phyloP scores from a whole-genome alignment of 2,888 invertebrate species.

The Eilema griseolum region DNA sequence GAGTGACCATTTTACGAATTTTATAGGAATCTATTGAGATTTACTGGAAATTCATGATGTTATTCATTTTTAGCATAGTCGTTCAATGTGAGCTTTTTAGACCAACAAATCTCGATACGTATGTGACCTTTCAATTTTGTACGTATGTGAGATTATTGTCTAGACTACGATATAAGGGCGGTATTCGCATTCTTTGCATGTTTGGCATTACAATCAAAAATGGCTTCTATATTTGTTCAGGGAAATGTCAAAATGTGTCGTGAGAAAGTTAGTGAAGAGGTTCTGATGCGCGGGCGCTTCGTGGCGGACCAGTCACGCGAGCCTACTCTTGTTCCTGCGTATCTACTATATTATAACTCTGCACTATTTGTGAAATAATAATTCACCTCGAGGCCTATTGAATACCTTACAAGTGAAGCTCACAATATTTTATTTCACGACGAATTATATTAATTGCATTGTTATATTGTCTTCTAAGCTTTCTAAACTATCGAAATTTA shows the following conservation, averaged over 20 bases:
- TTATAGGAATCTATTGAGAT: too few species aligned
- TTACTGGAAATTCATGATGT: too few species aligned
- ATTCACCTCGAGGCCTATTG: slow-evolving; percentile 71
- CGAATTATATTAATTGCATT: not conserved
- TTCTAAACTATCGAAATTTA: not conserved
- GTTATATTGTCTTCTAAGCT: not conserved
- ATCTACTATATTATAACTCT: slow-evolving; percentile 45
- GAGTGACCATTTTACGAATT: too few species aligned
- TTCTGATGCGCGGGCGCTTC: slow-evolving; percentile 70
- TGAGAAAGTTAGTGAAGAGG: slow-evolving; percentile 75
- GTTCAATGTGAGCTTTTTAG: too few species aligned
- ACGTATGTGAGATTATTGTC: slow-evolving; percentile 59
- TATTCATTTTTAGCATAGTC: too few species aligned
- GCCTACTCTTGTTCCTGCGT: slow-evolving; percentile 67
- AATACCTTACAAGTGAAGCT: slow-evolving; percentile 47
- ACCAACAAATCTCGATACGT: slow-evolving; percentile 63
- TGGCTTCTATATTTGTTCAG: slow-evolving; percentile 83
- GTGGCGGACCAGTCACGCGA: slow-evolving; percentile 80
- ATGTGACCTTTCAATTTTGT: slow-evolving; percentile 60
- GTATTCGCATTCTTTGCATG: slow-evolving; percentile 73
- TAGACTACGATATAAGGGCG: slow-evolving; percentile 41
- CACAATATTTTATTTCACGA: not conserved
- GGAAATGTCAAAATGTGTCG: slow-evolving; percentile 85
- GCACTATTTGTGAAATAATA: slow-evolving; percentile 62
- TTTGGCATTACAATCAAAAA: slow-evolving; percentile 72